A percentile compares a stretch with the other conserved stretches of the same genome.
These are phyloP conservation scores for Pachypanchax playfairii DNA, from an alignment of 2,113 vertebrate species.

Conservation along the genomic window DNA sequence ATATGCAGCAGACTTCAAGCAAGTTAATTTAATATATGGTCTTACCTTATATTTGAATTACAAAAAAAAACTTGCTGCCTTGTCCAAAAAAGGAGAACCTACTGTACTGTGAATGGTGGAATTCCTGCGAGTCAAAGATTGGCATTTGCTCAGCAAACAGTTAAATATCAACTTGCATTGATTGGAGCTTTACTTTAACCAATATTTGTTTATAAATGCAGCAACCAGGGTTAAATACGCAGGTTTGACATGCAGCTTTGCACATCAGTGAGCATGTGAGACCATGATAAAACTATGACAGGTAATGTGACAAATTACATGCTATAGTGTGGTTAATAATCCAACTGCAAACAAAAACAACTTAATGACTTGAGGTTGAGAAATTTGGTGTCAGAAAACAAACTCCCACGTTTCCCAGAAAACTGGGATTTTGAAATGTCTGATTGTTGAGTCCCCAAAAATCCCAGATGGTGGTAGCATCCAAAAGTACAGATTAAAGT, in stretches of 20 bases:
- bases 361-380: neutral
- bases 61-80: conserved; percentile 63
- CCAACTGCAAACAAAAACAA: conserved; percentile 27
- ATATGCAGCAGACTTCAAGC: neutral
- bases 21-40: neutral
- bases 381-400: conserved; percentile 13
- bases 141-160: conserved; percentile 69
- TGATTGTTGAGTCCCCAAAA: neutral
- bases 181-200: conserved; percentile 74
- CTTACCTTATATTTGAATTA: conserved; percentile 76
- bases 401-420: conserved; percentile 42
- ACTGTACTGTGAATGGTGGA: conserved; percentile 60
- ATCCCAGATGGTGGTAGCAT: neutral
- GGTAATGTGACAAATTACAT: conserved; percentile 18
- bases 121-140: conserved; percentile 68
- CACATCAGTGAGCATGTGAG: conserved; percentile 15
- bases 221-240: conserved; percentile 59
- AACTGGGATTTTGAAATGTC: neutral
- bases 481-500: neutral
- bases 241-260: conserved; percentile 22
- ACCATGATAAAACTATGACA: conserved; percentile 12
- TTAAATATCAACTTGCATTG: conserved; percentile 85
- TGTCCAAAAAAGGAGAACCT: conserved; percentile 73
- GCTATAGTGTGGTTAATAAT: conserved; percentile 22
- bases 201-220: conserved; percentile 73